Percentiles rank a stretch among this genome's conserved stretches.
These are phyloP conservation scores for Pangasius djambal DNA, from an alignment of 2,797 vertebrate genomes.

Conservation along the genomic window DNA sequence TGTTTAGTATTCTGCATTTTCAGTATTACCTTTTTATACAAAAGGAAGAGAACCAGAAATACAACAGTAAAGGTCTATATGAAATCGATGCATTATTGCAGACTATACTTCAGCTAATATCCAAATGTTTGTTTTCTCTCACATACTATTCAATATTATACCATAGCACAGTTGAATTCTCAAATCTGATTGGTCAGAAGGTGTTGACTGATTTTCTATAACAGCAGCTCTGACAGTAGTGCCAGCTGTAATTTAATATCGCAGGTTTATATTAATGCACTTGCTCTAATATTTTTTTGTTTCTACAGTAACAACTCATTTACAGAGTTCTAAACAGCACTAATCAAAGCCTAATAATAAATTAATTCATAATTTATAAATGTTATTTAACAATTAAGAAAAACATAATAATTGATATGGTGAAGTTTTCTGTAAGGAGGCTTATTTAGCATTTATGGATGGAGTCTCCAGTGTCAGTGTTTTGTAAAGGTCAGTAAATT, in stretches of 20 bases:
- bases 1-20: neutral
- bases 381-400: neutral
- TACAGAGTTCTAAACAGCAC: neutral
- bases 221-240: neutral
- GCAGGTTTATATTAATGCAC: neutral
- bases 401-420: neutral
- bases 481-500: neutral
- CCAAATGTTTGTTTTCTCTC: neutral
- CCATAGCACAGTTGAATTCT: neutral
- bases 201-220: neutral
- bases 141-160: neutral
- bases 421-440: neutral
- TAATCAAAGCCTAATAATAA: neutral
- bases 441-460: neutral
- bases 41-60: neutral
- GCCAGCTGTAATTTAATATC: neutral
- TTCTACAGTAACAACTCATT: neutral
- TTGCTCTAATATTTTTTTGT: neutral
- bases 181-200: neutral
- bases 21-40: neutral
- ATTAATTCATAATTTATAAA: neutral
- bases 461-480: neutral
- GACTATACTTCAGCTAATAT: neutral
- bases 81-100: neutral
- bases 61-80: neutral